Base-by-base conservation (phyloP, 2,797 vertebrate species). In the Buceros bicornis region DNA sequence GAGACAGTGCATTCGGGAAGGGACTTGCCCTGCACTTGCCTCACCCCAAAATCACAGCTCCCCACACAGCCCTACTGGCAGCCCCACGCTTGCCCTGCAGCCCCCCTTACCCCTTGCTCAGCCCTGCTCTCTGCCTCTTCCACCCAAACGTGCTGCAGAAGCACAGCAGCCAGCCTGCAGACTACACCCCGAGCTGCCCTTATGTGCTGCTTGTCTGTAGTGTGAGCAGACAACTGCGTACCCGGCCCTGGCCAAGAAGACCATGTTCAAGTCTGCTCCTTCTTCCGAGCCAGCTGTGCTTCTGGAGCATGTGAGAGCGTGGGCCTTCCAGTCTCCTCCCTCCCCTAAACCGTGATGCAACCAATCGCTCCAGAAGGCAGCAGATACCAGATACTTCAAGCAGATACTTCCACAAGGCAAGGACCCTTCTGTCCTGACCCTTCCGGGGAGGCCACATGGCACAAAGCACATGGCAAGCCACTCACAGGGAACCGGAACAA, bases 1-100 rank as follows among this genome's bases (percentile, higher is more conserved):
- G 65, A 48, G 28, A 50, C 0, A 1, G 15, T 1, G 14, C 1
- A 0, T 15, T 5, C 2, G 10, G 14, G 51, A 83, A 48, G 0
- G 0, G 58, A 24, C 13, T 35, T 56, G 25, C 20, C 35, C 35
- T 2, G 0, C 11, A 2, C 22, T 70, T 74, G 15, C 16, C 33
- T 47, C 22, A 25, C 15, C 42, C 28, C 2, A 2, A 57, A 92
- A 57, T 15, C 42, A 37, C 4, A 37, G 31, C 13, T 64, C 42
- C 56, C 26, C 45, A 50, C 22, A 4, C 21, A 93, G 61, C 20
- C 37, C 37, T 25, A 3, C 18, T 4, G 3, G 60, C 40, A 91
- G 43, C 29, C 40, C 42, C 31, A 14, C 1, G 0, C 25, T 42
- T 40, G 8, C 28, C 64, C 67, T 33, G 28, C 67, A 95, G 33